Evolutionary conservation across 2,888 invertebrate genomes (phyloP).

Genomic region (Phyto melanocephala): DNA sequence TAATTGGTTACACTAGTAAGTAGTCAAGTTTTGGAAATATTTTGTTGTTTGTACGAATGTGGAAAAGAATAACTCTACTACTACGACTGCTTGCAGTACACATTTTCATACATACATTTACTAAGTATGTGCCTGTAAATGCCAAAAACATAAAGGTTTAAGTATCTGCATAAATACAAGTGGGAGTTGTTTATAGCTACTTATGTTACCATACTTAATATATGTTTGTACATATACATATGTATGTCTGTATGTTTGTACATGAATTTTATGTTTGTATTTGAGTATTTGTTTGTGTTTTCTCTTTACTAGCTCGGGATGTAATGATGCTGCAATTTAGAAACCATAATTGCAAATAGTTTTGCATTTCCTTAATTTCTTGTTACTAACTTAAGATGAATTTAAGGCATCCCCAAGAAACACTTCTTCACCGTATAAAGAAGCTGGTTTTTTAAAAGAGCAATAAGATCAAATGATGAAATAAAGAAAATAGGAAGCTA

Average conservation of each 20-base stretch:
- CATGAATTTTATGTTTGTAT: neutral
- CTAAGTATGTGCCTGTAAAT: conserved; percentile 5
- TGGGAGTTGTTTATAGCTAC: neutral
- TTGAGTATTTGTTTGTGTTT: conserved; percentile 12
- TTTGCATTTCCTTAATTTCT: conserved; percentile 64
- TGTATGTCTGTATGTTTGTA: neutral
- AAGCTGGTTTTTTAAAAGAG: neutral
- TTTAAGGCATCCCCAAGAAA: conserved; percentile 41
- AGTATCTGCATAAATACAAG: neutral
- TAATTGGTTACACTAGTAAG: conserved; percentile 57
- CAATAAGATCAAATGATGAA: neutral
- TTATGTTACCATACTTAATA: neutral
- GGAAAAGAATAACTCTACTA: neutral
- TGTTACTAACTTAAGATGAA: conserved; percentile 57
- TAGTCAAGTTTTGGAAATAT: conserved; percentile 41
- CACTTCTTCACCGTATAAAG: neutral
- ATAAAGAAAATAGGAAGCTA: conserved; percentile 21
- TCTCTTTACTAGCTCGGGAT: conserved; percentile 40
- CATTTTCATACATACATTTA: too few relatives aligned
- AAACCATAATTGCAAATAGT: conserved; percentile 66
- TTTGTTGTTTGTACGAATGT: conserved; percentile 7
- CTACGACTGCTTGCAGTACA: too few relatives aligned
- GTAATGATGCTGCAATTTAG: conserved; percentile 63
- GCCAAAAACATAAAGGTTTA: neutral
- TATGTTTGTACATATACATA: neutral